These are phyloP conservation scores for Pseudomyrmex cubaensis DNA, from an alignment of 1,140 invertebrate genomes.

Conservation along the genomic window DNA sequence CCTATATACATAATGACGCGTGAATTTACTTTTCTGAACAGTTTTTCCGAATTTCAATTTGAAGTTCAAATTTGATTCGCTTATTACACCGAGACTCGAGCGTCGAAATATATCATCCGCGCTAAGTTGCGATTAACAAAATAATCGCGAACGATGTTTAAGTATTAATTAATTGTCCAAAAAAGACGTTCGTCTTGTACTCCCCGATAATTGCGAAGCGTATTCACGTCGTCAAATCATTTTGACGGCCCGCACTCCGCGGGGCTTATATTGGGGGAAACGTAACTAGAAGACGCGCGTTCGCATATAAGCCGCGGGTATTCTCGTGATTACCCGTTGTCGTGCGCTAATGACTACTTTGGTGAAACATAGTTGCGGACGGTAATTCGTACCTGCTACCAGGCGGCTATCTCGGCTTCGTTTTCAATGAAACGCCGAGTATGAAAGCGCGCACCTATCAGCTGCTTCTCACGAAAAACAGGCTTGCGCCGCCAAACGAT, in stretches of 20 bases:
- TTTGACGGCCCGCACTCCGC: slow-evolving; percentile 41
- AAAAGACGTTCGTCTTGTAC: slow-evolving; percentile 32
- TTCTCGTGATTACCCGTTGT: slow-evolving; percentile 63
- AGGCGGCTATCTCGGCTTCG: slow-evolving; percentile 46
- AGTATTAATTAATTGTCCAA: slow-evolving; percentile 41
- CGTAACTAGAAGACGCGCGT: slow-evolving; percentile 57
- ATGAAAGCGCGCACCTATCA: slow-evolving; percentile 59
- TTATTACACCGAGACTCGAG: neutral
- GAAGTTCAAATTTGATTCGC: neutral
- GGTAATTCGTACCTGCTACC: slow-evolving; percentile 66
- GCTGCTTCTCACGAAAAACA: slow-evolving; percentile 63
- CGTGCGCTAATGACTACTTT: slow-evolving; percentile 61
- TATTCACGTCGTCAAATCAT: slow-evolving; percentile 54
- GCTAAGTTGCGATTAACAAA: neutral
- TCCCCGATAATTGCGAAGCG: slow-evolving; percentile 45
- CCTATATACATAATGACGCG: neutral
- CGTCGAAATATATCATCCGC: neutral
- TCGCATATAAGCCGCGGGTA: slow-evolving; percentile 39
- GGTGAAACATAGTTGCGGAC: slow-evolving; percentile 61
- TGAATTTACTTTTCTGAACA: neutral
- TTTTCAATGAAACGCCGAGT: slow-evolving; percentile 63
- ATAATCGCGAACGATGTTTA: slow-evolving; percentile 37
- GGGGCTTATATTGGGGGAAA: slow-evolving; percentile 50
- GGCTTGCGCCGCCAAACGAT: slow-evolving; percentile 35
- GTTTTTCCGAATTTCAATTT: neutral